Evolutionary conservation across 2,797 vertebrate genomes (phyloP), one percentile per base, ranked within the genome.

Genomic region (Euthynnus affinis): DNA sequence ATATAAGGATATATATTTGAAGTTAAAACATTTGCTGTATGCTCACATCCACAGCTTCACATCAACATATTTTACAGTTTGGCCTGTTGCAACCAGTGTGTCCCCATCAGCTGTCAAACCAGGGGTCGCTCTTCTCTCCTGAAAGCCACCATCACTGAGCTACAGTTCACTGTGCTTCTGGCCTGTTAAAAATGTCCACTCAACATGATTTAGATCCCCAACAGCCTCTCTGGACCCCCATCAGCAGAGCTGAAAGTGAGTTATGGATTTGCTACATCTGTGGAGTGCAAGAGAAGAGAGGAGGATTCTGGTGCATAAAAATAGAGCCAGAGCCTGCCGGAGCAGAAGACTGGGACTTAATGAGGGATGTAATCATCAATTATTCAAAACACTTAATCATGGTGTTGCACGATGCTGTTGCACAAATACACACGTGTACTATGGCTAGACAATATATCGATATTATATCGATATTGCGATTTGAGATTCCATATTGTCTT

Each of bases 341-440:
- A 81, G 92, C 81, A 83, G 64, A 91, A 89, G 88, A 92, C 85
- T 71, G 80, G 73, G 85, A 80, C 89, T 93, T 94, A 95, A 95
- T 91, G 90, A 94, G 88, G 81, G 89, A 91, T 88, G 84, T 88
- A 89, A 90, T 92, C 89, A 94, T 94, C 88, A 94, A 94, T 95
- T 94, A 94, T 95, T 95, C 89, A 94, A 91, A 94, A 93, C 87
- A 91, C 87, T 91, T 94, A 93, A 94, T 94, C 92, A 92, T 82
- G 78, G 87, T 87, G 87, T 88, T 46, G 62, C 75, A 66, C 56
- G 49, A 79, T 63, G 69, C 83, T 86, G 92, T 88, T 85, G 83
- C 86, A 89, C 84, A 91, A 88, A 93, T 80, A 92, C 74, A 84
- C 61, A 48, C 18, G 5, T 12, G 32, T 59, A 6, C 32, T 37